Base-by-base conservation (phyloP, 2,797 vertebrate genomes). In the Cuniculus paca region DNA sequence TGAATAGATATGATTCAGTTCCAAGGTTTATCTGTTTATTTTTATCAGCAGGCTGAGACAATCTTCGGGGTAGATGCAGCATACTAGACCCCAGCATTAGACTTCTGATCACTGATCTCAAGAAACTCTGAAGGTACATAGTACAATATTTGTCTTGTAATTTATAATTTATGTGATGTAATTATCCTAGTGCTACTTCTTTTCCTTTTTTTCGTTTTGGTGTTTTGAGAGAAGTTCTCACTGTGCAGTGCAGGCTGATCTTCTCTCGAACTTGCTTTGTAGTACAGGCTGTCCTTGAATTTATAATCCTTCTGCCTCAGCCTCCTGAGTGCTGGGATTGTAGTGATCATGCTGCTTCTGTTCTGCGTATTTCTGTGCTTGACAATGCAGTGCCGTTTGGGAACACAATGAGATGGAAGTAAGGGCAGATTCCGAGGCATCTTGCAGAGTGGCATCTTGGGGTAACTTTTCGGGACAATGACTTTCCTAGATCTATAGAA, bases 151-250 rank as follows among this genome's bases (percentile, higher is more conserved):
- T 94, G 45, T 58, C 26, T 22, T 95, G 24, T 85, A 78, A 83
- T 84, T 95, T 75, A 92, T 58, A 91, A 92, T 82, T 56, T 88
- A 85, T 60, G 20, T 88, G 63, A 80, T 54, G 72, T 70, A 94
- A 61, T 83, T 81, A 79, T 26, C 48, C 8, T 84, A 42, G 45
- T 50, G 42, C 45, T 77, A 34, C 14, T 50, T 72, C 68, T 70
- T 77, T 50, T 90, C 6, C 5, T 56, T 26, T n/a, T 16, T 75
- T 39, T 39, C 11, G 36, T 72, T 72, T 26, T 72, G 39, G 1
- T 24, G 42, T 65, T 74, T 45, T 70, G 68, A 77, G 74, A 77
- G 3, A 50, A 1, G 74, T 31, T 50, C 28, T 77, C 45, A 50
- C 28, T 10, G 6, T 28, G 24, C 16, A 34, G 28, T 77, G 26